These are phyloP conservation scores for Therioaphis trifolii DNA, from an alignment of 2,888 invertebrate species.

Conservation along the genomic window DNA sequence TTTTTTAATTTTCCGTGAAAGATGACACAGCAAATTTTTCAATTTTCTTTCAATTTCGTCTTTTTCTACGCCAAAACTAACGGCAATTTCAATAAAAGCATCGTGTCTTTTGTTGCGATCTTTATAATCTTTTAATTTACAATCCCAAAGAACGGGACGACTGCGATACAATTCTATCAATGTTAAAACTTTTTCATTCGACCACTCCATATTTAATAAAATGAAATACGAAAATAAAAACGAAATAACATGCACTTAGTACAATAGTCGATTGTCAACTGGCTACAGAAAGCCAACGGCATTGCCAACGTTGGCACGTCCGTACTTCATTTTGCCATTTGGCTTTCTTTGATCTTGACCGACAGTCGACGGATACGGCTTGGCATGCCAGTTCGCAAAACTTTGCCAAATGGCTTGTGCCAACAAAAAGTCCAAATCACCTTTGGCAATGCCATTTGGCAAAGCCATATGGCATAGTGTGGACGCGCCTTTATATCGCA, in stretches of 20 bases:
- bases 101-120: conserved; percentile 41
- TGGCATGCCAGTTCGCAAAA: background rate
- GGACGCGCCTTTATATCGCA: too few relatives aligned
- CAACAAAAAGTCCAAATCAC: background rate
- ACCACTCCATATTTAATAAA: background rate
- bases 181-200: conserved; percentile 30
- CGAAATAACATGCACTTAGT: background rate
- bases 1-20: conserved; percentile 9
- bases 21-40: conserved; percentile 15
- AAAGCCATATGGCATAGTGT: too few relatives aligned
- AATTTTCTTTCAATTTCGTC: conserved; percentile 37
- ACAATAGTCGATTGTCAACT: background rate
- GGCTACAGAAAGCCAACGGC: background rate
- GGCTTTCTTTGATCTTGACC: conserved; percentile 18
- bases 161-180: conserved; percentile 13
- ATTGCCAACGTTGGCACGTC: background rate
- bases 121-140: conserved; percentile 20
- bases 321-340: background rate
- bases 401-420: background rate
- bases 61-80: background rate
- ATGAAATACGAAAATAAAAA: background rate
- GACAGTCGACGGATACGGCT: background rate
- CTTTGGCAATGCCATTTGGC: too few relatives aligned
- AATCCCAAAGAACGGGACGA: conserved; percentile 24
- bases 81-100: conserved; percentile 24